These are phyloP conservation scores for Micromesistius poutassou DNA, from an alignment of 2,797 vertebrate genomes.

Conservation along the genomic window DNA sequence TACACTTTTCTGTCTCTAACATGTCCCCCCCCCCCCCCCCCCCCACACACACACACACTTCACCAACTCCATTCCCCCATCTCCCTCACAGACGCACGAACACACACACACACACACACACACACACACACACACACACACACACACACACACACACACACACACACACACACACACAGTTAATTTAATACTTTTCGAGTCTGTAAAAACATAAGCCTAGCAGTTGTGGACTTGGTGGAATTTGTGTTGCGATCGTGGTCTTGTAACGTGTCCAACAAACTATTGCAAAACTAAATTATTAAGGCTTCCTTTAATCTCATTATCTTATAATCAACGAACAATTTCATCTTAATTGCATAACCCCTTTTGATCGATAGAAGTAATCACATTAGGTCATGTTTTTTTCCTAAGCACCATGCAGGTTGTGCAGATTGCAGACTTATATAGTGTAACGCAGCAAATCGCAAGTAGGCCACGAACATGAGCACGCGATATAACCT, in stretches of 20 bases:
- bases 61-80: conserved; percentile 5
- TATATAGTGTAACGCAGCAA: no score
- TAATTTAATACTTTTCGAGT: background rate
- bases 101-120: background rate
- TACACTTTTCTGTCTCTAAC: conserved; percentile 10
- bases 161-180: conserved; percentile 12
- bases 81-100: background rate
- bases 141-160: conserved; percentile 12
- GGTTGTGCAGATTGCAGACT: background rate
- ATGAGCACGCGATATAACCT: no score
- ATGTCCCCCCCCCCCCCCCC: conserved; percentile 1
- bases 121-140: conserved; percentile 1
- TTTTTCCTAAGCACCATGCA: background rate
- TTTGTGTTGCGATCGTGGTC: background rate
- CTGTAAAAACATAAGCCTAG: background rate
- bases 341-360: background rate
- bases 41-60: no score
- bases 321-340: background rate
- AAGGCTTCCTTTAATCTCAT: background rate
- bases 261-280: conserved; percentile 2
- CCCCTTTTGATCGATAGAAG: background rate
- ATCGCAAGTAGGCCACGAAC: no score
- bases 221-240: background rate
- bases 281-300: background rate
- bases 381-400: background rate